Evolutionary conservation across 2,113 vertebrate genomes (phyloP), one percentile per base, ranked within the genome.

Genomic region (Monarcha castaneiventris): DNA sequence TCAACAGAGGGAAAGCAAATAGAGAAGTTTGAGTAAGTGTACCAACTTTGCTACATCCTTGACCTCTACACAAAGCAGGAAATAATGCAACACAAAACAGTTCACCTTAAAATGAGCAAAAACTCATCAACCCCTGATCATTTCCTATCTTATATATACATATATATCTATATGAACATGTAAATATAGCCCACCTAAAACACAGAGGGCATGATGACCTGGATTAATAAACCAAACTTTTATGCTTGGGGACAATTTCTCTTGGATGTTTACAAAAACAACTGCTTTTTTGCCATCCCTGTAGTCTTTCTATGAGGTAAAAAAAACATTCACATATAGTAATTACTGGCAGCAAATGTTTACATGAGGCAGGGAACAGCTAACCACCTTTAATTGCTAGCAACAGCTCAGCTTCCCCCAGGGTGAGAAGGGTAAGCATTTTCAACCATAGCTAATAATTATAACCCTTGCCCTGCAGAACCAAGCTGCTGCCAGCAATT

Each of bases 321-420:
- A 89, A 48, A 26, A 10, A 0, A 16, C 33, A 9, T 78, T 87
- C 66, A 89, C 16, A 27, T 33, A 5, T 33, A 64, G 25, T 48
- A 94, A 94, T 68, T 72, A 89, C 35, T 56, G 52, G 56, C 27
- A 84, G 39, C 41, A 78, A 84, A 84, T 67, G 81, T 87, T 96
- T 87, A 95, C 39, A 52, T 8, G 56, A 87, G 33, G 81, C 17
- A 78, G 20, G 14, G 68, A 92, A 83, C 43, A 95, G 63, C 67
- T 90, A 95, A 67, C 77, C 66, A 74, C 39, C n/a, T 87, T 67
- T 84, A 94, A 96, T 72, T 89, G 89, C 80, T 78, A 89, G 43
- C 73, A 89, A 81, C 68, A 91, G 51, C 46, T 84, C 71, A 58
- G 73, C 18, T 91, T 55, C 27, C 63, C 89, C 68, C 30, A 78